A percentile compares a stretch with the other conserved stretches of the same genome.
Evolutionary conservation across 2,888 invertebrate species (phyloP).

Genomic region (Alcis repandata): DNA sequence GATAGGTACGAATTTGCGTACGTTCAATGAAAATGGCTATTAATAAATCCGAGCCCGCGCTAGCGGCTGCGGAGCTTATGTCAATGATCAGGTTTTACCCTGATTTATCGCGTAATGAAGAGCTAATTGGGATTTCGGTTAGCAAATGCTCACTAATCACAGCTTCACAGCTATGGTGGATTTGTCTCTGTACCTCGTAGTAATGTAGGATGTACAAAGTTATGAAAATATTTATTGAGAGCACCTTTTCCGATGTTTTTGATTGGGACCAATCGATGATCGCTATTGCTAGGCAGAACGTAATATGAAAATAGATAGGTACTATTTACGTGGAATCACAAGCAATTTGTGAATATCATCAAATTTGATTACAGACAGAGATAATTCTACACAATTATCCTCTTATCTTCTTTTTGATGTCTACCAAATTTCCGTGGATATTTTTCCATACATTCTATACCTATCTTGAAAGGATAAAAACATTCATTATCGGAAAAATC

Average conservation of each 20-base stretch:
- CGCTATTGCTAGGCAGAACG: background rate
- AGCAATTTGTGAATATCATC: slow-evolving; percentile 12
- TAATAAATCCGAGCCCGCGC: slow-evolving; percentile 33
- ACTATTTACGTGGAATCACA: slow-evolving; percentile 6
- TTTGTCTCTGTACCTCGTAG: background rate
- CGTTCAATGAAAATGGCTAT: slow-evolving; percentile 27
- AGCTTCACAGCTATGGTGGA: background rate
- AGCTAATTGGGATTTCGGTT: slow-evolving; percentile 31
- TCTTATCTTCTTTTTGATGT: slow-evolving; percentile 11
- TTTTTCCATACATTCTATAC: background rate
- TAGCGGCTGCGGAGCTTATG: slow-evolving; percentile 20
- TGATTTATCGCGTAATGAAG: slow-evolving; percentile 37
- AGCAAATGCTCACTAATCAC: slow-evolving; percentile 9
- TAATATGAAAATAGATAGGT: background rate
- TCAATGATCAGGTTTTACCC: slow-evolving; percentile 26
- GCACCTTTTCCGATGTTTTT: background rate
- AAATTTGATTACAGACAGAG: slow-evolving; percentile 18
- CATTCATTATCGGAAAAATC: slow-evolving; percentile 6
- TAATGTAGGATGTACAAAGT: background rate
- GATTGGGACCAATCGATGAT: background rate
- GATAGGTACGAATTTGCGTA: slow-evolving; percentile 28
- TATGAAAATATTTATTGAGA: slow-evolving; percentile 1
- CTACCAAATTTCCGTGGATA: slow-evolving; percentile 5
- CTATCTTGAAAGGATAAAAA: slow-evolving; percentile 1
- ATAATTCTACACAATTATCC: slow-evolving; percentile 13